Conservation (phyloP, 2,888 invertebrate genomes). For the Craniophora ligustri region DNA sequence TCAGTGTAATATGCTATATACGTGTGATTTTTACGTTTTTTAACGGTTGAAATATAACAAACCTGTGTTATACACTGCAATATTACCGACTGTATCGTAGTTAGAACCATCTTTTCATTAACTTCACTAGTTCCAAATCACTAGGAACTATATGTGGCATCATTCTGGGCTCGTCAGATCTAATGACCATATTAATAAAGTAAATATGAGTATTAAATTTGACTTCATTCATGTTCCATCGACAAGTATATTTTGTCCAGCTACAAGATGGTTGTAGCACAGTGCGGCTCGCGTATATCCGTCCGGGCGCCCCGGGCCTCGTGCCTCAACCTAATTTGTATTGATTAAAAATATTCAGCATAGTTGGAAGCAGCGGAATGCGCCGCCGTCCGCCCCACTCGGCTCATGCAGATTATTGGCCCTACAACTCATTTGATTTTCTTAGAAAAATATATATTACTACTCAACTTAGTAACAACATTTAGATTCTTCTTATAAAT, state of each 20-base stretch:
- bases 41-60: too few species aligned
- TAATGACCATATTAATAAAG: too few species aligned
- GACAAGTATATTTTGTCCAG: constrained; percentile 11
- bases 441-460: constrained; percentile 62
- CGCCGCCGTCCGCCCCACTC: constrained; percentile 49
- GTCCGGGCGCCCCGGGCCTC: constrained; percentile 71
- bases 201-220: too few species aligned
- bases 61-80: not conserved
- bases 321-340: constrained; percentile 86
- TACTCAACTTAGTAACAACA: constrained; percentile 28
- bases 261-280: constrained; percentile 25
- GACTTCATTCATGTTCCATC: too few species aligned
- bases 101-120: too few species aligned
- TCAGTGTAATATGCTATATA: too few species aligned
- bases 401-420: constrained; percentile 73
- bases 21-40: too few species aligned
- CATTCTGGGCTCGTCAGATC: too few species aligned
- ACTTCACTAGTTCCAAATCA: too few species aligned
- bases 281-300: constrained; percentile 66
- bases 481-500: not conserved
- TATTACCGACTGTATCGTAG: too few species aligned
- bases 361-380: constrained; percentile 79
- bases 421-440: constrained; percentile 63
- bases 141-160: too few species aligned
- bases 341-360: constrained; percentile 89